Conservation (phyloP, 2,888 invertebrate species). For the Rhagonycha fulva region DNA sequence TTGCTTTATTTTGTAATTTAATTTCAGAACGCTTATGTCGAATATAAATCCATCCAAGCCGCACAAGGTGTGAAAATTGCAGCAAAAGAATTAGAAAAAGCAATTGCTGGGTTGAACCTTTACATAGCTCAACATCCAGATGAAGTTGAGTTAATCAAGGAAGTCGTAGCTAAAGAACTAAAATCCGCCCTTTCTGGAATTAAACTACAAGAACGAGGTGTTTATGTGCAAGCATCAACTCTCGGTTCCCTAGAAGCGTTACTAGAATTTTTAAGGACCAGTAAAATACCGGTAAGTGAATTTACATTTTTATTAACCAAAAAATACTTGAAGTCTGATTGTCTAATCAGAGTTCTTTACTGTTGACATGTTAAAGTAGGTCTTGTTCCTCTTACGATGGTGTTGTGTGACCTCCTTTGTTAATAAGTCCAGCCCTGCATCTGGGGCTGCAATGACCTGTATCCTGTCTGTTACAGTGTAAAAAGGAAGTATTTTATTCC, state of each 20-base stretch:
- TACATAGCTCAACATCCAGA: conserved; percentile 91
- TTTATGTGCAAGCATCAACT: conserved; percentile 99
- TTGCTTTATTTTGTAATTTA: not conserved
- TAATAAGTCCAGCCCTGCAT: conserved; percentile 22
- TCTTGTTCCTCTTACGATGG: conserved; percentile 15
- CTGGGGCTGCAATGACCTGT: conserved; percentile 33
- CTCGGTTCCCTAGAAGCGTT: conserved; percentile 97
- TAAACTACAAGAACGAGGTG: conserved; percentile 88
- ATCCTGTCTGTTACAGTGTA: conserved; percentile 32
- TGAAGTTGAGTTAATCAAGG: conserved; percentile 84
- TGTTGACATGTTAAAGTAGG: conserved; percentile 13
- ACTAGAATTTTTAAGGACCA: conserved; percentile 86
- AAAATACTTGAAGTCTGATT: not conserved
- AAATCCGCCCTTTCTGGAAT: conserved; percentile 90
- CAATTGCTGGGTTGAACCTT: conserved; percentile 93
- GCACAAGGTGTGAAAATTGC: conserved; percentile 99
- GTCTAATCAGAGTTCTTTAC: conserved; percentile 4
- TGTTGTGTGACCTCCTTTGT: conserved; percentile 16
- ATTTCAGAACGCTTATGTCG: conserved; percentile 84
- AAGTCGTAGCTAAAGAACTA: conserved; percentile 87
- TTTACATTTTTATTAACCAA: not conserved
- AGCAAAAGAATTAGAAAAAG: conserved; percentile 96
- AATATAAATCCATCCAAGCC: conserved; percentile 91
- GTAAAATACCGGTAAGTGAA: conserved; percentile 88
- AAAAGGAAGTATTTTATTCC: conserved; percentile 33